Evolutionary conservation across 1,140 invertebrate genomes (phyloP).

Genomic region (Coelopa frigida): DNA sequence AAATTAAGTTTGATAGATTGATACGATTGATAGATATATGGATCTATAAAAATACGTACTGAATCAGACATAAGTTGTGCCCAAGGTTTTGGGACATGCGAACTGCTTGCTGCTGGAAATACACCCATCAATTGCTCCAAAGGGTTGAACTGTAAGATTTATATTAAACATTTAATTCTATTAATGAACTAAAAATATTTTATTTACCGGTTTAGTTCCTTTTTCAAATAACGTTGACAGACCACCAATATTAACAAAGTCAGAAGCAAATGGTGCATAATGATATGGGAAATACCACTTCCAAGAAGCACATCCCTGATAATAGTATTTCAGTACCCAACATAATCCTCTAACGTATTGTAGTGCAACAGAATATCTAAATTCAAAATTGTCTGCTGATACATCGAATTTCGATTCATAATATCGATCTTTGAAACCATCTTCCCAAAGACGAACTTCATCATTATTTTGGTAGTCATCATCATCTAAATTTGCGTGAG

Average conservation of each 20-base stretch:
- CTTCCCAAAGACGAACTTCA: conserved; percentile 94
- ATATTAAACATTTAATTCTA: neutral
- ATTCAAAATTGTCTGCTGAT: conserved; percentile 67
- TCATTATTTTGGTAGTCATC: conserved; percentile 70
- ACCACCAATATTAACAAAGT: conserved; percentile 88
- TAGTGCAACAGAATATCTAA: conserved; percentile 82
- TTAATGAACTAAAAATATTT: conserved; percentile 9
- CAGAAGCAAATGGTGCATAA: conserved; percentile 99
- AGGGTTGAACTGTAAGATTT: conserved; percentile 73
- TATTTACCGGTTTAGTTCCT: conserved; percentile 76
- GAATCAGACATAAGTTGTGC: conserved; percentile 89
- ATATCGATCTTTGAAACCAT: conserved; percentile 96
- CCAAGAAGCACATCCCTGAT: conserved; percentile 99
- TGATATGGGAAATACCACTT: conserved; percentile 99
- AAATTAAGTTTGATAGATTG: too few species aligned
- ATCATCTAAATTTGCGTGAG: conserved; percentile 33
- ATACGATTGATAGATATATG: too few species aligned
- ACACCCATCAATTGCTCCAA: conserved; percentile 99
- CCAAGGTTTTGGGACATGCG: conserved; percentile 91
- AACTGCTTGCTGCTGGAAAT: conserved; percentile 93
- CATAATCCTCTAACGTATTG: conserved; percentile 94
- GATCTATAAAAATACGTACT: conserved; percentile 62
- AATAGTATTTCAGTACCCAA: conserved; percentile 98
- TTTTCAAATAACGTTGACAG: conserved; percentile 82
- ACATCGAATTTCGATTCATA: conserved; percentile 98